phyloP scores from a whole-genome alignment of 92 coral and sea anemone genomes.

The Porites cylindrica region DNA sequence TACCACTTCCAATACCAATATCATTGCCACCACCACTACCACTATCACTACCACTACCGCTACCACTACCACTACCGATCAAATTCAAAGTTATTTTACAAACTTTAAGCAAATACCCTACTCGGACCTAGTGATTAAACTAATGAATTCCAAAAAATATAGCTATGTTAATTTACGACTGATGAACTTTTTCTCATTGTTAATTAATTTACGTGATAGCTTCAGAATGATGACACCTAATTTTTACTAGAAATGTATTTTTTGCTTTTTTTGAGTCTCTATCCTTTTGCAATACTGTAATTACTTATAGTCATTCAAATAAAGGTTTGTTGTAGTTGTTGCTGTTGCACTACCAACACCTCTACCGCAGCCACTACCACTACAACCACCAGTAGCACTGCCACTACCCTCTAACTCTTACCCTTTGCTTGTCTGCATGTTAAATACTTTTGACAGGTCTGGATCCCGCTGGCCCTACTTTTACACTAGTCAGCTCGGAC shows the following conservation, averaged over 20 bases:
- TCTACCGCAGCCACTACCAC: neutral
- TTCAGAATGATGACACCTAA: too few species aligned
- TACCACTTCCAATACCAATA: neutral
- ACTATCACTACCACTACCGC: neutral
- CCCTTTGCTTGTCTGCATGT: too few species aligned
- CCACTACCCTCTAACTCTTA: neutral
- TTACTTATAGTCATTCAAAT: too few species aligned
- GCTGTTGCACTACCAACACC: neutral
- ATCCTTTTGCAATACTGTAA: neutral
- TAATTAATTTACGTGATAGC: too few species aligned
- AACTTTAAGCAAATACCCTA: too few species aligned
- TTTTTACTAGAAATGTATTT: too few species aligned
- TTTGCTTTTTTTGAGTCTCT: neutral
- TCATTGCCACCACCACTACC: neutral
- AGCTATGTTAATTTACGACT: too few species aligned
- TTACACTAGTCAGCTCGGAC: neutral
- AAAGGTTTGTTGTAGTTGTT: too few species aligned
- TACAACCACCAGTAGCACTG: neutral
- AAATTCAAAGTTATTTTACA: too few species aligned
- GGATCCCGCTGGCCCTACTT: slow-evolving; percentile 66
- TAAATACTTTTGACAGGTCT: slow-evolving; percentile 36
- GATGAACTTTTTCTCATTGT: too few species aligned
- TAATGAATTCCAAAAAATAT: too few species aligned
- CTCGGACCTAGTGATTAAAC: too few species aligned
- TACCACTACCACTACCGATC: neutral